These are phyloP conservation scores for Rattus rattus DNA, from an alignment of 2,113 vertebrate species.

Conservation along the genomic window DNA sequence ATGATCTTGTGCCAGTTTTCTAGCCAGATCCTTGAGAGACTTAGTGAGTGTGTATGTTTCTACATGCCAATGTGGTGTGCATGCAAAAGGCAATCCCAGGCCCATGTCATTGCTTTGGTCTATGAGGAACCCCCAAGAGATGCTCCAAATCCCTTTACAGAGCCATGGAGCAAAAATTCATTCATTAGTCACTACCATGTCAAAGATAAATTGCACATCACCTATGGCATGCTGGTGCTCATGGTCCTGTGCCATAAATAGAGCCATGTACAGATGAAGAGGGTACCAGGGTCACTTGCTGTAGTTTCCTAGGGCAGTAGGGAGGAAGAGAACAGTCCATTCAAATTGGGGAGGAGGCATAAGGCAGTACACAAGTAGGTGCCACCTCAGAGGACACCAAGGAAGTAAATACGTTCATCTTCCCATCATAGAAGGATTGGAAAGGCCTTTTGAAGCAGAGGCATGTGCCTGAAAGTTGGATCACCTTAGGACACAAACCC, in stretches of 20 bases:
- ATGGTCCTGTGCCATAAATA: background rate
- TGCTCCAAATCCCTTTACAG: background rate
- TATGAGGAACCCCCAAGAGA: background rate
- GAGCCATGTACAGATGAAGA: background rate
- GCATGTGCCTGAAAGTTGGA: background rate
- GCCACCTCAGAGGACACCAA: background rate
- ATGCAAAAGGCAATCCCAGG: background rate
- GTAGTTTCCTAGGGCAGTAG: accelerated
- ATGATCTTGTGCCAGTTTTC: background rate
- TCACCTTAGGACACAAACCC: background rate
- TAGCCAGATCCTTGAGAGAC: background rate
- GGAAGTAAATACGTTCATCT: background rate
- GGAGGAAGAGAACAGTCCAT: accelerated
- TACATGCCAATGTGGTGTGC: background rate
- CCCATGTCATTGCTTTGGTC: background rate
- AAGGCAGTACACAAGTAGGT: background rate
- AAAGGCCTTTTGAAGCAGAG: background rate
- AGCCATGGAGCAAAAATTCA: background rate
- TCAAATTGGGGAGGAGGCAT: accelerated
- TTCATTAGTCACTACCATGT: background rate
- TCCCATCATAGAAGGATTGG: background rate
- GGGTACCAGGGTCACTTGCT: background rate
- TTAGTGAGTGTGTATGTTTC: no score
- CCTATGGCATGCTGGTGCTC: background rate
- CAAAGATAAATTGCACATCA: background rate